Evolutionary conservation across 2,113 vertebrate species (phyloP).

Genomic region (Danionella cerebrum): DNA sequence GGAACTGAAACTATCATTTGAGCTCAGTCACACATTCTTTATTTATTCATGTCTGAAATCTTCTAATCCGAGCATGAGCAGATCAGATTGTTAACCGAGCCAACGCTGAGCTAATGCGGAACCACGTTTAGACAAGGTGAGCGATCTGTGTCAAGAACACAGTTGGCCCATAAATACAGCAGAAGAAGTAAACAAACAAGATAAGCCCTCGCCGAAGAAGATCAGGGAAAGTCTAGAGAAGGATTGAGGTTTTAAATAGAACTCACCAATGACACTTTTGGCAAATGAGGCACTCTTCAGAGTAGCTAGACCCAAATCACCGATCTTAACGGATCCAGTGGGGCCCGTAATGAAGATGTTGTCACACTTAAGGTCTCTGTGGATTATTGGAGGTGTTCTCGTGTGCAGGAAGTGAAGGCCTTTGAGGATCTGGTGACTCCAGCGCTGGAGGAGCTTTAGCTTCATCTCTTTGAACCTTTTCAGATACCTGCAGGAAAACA

Average conservation of each 20-base stretch:
- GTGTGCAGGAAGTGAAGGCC: conserved; percentile 48
- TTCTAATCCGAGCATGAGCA: background rate
- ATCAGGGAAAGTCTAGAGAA: conserved; percentile 21
- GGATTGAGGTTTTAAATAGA: background rate
- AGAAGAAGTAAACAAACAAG: conserved; percentile 15
- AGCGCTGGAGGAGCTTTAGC: conserved; percentile 39
- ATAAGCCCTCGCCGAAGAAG: conserved; percentile 8
- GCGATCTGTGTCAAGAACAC: conserved; percentile 13
- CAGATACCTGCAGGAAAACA: conserved; percentile 33
- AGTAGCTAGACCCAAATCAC: conserved; percentile 44
- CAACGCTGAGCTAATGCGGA: background rate
- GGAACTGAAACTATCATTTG: background rate
- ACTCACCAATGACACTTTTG: conserved; percentile 45
- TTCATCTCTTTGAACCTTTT: conserved; percentile 50
- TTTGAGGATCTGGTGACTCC: conserved; percentile 46
- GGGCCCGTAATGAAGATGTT: conserved; percentile 49
- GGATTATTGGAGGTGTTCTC: conserved; percentile 43
- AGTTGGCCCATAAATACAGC: conserved; percentile 18
- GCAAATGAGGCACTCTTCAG: conserved; percentile 45
- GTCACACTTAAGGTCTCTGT: conserved; percentile 47
- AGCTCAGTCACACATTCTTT: background rate
- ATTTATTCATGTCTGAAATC: background rate
- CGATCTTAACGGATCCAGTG: conserved; percentile 44
- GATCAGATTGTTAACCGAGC: background rate
- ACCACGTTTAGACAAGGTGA: background rate